A percentile compares a stretch with the other conserved stretches of the same genome.
phyloP scores from a whole-genome alignment of 1,140 invertebrate species.

The Druon quercuslanigerum region DNA sequence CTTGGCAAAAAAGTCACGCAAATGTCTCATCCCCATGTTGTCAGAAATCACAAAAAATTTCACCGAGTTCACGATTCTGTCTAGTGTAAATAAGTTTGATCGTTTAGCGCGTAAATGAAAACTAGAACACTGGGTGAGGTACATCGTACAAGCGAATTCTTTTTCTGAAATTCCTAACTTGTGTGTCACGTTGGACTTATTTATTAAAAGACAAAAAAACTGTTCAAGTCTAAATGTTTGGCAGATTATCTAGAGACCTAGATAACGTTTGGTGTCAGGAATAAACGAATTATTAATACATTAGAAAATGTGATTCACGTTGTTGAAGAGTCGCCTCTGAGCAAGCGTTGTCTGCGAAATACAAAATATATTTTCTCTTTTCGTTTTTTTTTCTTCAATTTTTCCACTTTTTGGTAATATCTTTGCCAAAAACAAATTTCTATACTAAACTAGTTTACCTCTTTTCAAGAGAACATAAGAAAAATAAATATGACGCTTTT shows the following conservation, averaged over 20 bases:
- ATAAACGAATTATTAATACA: background rate
- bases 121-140: constrained; percentile 26
- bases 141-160: constrained; percentile 17
- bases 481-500: constrained; percentile 20
- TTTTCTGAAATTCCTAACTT: constrained; percentile 14
- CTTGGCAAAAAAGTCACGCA: constrained; percentile 17
- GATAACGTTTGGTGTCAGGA: constrained; percentile 19
- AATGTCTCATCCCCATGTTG: background rate
- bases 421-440: background rate
- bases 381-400: constrained; percentile 6
- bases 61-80: background rate
- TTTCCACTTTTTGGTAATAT: background rate
- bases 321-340: constrained; percentile 7
- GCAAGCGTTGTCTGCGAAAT: constrained; percentile 7
- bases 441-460: constrained; percentile 5
- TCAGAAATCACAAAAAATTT: constrained; percentile 13
- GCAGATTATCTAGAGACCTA: background rate
- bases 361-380: constrained; percentile 18
- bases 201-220: background rate
- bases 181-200: constrained; percentile 1
- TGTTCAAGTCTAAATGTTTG: constrained; percentile 16
- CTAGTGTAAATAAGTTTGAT: constrained; percentile 8
- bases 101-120: constrained; percentile 6
- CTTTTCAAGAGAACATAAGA: constrained; percentile 10
- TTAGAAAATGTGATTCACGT: constrained; percentile 21